phyloP scores from a whole-genome alignment of 2,888 invertebrate genomes.

The Dicyrtoma fusca region DNA sequence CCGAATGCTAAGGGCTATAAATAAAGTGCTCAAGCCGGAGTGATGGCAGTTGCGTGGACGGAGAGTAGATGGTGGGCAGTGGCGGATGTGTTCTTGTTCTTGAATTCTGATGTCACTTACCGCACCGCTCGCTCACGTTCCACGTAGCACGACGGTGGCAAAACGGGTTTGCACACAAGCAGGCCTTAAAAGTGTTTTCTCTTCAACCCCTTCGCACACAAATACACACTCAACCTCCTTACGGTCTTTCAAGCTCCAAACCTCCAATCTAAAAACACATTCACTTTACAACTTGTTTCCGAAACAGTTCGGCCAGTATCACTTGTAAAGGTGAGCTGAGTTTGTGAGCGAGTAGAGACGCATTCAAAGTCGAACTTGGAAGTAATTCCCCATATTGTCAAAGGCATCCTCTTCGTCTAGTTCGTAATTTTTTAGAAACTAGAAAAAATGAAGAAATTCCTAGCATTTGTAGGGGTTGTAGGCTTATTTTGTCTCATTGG shows the following conservation, averaged over 20 bases:
- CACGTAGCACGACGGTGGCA: conserved; percentile 27
- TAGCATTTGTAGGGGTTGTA: conserved; percentile 26
- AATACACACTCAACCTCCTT: neutral
- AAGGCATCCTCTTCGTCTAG: neutral
- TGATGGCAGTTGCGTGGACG: neutral
- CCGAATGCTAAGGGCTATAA: too few relatives aligned
- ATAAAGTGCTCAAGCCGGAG: too few relatives aligned
- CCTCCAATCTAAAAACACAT: too few relatives aligned
- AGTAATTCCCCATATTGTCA: neutral
- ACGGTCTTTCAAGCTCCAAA: too few relatives aligned
- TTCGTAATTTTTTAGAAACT: neutral
- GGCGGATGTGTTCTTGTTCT: too few relatives aligned
- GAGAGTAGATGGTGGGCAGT: neutral
- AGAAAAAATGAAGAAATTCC: conserved; percentile 19
- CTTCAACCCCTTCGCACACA: too few relatives aligned
- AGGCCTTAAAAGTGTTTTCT: conserved; percentile 11
- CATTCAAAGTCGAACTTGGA: too few relatives aligned
- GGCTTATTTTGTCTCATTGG: conserved; percentile 12
- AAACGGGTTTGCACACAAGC: conserved; percentile 13
- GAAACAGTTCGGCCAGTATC: neutral
- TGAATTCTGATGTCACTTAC: conserved; percentile 7
- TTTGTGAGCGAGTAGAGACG: too few relatives aligned
- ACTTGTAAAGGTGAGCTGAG: too few relatives aligned
- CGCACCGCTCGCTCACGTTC: neutral
- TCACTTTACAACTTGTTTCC: neutral